These are phyloP conservation scores for Acleris holmiana DNA, from an alignment of 2,888 invertebrate species.

Conservation along the genomic window DNA sequence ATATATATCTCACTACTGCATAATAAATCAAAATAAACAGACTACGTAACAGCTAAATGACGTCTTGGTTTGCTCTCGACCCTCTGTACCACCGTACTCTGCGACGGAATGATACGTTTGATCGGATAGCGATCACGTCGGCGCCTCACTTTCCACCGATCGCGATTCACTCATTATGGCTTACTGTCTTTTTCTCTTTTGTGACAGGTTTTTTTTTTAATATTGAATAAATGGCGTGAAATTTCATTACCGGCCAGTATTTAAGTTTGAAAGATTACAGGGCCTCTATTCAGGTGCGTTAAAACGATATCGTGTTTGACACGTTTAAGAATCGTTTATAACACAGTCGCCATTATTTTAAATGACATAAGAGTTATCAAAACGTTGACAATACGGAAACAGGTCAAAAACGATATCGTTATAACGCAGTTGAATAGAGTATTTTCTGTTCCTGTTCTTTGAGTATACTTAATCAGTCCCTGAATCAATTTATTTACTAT, in stretches of 20 bases:
- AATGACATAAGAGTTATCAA: no score
- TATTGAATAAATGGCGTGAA: conserved; percentile 10
- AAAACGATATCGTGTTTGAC: no score
- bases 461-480: no score
- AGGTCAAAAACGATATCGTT: no score
- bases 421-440: no score
- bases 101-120: conserved; percentile 30
- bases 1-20: no score
- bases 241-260: neutral
- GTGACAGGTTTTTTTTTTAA: conserved; percentile 21
- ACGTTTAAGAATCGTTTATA: no score
- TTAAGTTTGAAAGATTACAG: neutral
- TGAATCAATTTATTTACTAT: no score
- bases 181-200: conserved; percentile 6
- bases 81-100: conserved; percentile 19
- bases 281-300: no score
- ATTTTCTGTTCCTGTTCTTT: no score
- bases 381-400: no score
- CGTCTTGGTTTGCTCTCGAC: neutral
- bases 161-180: conserved; percentile 12
- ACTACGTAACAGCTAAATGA: neutral
- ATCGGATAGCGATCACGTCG: conserved; percentile 32
- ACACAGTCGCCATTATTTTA: no score
- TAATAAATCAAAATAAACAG: neutral
- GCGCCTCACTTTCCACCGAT: conserved; percentile 34